A percentile compares a stretch with the other conserved stretches of the same genome.
These are phyloP conservation scores for Ranitomeya imitator DNA, from an alignment of 2,113 vertebrate species.

Conservation along the genomic window DNA sequence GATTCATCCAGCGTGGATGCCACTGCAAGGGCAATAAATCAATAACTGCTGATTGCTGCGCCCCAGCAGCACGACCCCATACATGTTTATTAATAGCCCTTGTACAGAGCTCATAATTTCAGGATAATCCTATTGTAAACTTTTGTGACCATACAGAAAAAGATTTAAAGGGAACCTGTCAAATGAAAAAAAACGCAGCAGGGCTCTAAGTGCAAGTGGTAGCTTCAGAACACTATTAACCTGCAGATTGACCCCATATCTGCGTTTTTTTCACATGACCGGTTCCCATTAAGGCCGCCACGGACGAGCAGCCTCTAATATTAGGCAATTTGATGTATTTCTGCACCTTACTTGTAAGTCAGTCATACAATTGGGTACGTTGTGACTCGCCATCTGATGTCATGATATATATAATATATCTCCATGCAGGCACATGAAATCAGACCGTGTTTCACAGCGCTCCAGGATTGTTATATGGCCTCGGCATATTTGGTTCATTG, in stretches of 20 bases:
- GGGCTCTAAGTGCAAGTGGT: too few species aligned
- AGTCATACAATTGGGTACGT: background rate
- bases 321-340: background rate
- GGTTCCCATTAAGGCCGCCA: background rate
- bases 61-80: background rate
- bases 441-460: too few species aligned
- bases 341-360: background rate
- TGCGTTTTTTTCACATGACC: too few species aligned
- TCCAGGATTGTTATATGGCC: too few species aligned
- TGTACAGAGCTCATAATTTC: background rate
- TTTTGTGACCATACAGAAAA: background rate
- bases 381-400: background rate
- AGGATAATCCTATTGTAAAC: background rate
- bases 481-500: background rate
- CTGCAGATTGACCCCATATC: too few species aligned
- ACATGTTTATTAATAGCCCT: background rate
- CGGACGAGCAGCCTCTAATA: background rate
- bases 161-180: too few species aligned
- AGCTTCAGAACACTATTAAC: too few species aligned
- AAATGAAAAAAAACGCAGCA: too few species aligned
- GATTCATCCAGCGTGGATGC: background rate
- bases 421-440: too few species aligned
- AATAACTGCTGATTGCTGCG: background rate
- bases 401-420: too few species aligned
- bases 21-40: background rate